Evolutionary conservation across 2,113 vertebrate genomes (phyloP).

Genomic region (Procavia capensis): DNA sequence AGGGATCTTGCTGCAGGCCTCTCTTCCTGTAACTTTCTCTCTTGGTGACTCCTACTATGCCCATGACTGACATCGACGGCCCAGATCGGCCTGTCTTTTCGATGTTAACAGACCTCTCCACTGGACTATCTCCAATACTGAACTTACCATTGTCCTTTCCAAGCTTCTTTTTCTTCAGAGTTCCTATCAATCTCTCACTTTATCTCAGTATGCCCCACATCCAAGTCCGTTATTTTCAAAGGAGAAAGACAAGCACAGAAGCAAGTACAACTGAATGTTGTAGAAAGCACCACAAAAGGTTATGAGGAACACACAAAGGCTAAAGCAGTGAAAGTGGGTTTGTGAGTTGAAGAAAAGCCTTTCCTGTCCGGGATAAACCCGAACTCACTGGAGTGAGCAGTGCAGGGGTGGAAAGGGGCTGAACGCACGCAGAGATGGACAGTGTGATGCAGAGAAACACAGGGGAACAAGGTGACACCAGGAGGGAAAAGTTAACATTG

Average conservation of each 20-base stretch:
- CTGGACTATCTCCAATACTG: constrained; percentile 11
- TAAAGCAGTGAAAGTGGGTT: background rate
- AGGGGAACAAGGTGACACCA: background rate
- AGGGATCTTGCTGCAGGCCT: background rate
- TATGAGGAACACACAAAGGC: background rate
- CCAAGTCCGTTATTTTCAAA: constrained; percentile 38
- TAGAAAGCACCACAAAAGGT: background rate
- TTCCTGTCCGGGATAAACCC: background rate
- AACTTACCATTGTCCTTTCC: background rate
- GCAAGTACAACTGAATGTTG: background rate
- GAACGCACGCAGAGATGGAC: background rate
- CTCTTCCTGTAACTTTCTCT: background rate
- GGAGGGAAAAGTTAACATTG: background rate
- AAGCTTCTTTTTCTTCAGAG: constrained; percentile 3
- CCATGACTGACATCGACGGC: background rate
- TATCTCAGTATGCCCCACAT: background rate
- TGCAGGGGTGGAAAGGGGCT: background rate
- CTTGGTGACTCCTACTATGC: background rate
- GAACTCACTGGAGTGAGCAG: background rate
- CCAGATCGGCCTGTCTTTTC: constrained; percentile 4
- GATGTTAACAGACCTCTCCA: background rate
- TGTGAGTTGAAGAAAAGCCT: background rate
- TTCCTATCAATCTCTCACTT: constrained; percentile 25
- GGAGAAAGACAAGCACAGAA: constrained; percentile 1
- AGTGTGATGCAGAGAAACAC: background rate